Percentiles rank a stretch among this genome's conserved stretches.
These are phyloP conservation scores for Dioctria linearis DNA, from an alignment of 2,888 invertebrate species.

Conservation along the genomic window DNA sequence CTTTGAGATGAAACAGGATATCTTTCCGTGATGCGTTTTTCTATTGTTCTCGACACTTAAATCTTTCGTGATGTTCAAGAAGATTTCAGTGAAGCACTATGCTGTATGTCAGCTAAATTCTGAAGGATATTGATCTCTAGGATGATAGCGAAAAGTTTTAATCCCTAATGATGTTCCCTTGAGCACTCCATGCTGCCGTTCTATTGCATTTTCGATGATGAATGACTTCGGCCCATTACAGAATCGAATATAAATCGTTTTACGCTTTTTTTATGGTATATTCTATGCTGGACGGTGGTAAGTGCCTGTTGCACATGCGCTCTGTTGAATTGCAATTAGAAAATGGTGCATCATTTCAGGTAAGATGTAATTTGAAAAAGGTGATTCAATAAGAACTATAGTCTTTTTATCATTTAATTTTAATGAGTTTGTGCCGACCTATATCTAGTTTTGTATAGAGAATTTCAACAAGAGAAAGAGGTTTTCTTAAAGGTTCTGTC, in stretches of 20 bases:
- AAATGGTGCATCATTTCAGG: not conserved
- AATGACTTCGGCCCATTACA: conserved; percentile 17
- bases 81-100: not conserved
- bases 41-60: conserved; percentile 35
- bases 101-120: conserved; percentile 6
- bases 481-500: too few relatives aligned
- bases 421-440: too few relatives aligned
- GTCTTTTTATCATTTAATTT: too few relatives aligned
- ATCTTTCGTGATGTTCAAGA: conserved; percentile 2
- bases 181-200: not conserved
- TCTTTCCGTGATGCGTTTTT: conserved; percentile 14
- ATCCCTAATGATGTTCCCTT: conserved; percentile 41
- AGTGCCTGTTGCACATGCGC: not conserved
- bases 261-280: not conserved
- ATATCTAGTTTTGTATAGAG: too few relatives aligned
- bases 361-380: conserved; percentile 16
- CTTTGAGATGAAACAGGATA: conserved; percentile 12
- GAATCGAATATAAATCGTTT: conserved; percentile 15
- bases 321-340: conserved; percentile 9
- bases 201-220: conserved; percentile 29
- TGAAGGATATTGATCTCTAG: conserved; percentile 35
- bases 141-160: conserved; percentile 36
- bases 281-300: too few relatives aligned
- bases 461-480: too few relatives aligned
- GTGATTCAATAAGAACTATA: not conserved